Conservation (phyloP, 1,140 invertebrate species). For the Atta texana region DNA sequence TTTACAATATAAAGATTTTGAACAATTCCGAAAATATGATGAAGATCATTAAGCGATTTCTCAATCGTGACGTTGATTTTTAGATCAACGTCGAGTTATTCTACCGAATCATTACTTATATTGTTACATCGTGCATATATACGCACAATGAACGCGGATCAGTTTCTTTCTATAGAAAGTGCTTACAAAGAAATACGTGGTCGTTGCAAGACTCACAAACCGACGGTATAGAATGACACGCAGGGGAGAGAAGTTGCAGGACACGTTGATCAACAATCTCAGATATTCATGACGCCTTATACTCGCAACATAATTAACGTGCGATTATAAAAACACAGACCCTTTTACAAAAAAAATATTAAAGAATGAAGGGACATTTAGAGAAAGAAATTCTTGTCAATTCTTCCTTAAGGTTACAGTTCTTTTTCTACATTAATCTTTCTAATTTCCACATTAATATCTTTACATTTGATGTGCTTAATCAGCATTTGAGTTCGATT, state of each 20-base stretch:
- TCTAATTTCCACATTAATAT: background rate
- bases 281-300: conserved; percentile 31
- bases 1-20: background rate
- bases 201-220: background rate
- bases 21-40: background rate
- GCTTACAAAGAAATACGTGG: conserved; percentile 12
- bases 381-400: background rate
- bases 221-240: conserved; percentile 27
- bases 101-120: conserved; percentile 7
- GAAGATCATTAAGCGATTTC: conserved; percentile 32
- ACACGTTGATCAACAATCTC: conserved; percentile 16
- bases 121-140: conserved; percentile 27
- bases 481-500: background rate
- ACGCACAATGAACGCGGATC: background rate
- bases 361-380: background rate
- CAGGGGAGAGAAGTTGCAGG: conserved; percentile 20
- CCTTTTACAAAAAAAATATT: background rate
- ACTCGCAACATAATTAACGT: background rate
- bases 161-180: background rate
- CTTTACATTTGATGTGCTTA: background rate
- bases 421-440: background rate
- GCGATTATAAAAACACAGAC: background rate
- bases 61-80: background rate
- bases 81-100: background rate
- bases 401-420: background rate